Conservation (phyloP, 2,113 vertebrate genomes). For the Montifringilla adamsi region DNA sequence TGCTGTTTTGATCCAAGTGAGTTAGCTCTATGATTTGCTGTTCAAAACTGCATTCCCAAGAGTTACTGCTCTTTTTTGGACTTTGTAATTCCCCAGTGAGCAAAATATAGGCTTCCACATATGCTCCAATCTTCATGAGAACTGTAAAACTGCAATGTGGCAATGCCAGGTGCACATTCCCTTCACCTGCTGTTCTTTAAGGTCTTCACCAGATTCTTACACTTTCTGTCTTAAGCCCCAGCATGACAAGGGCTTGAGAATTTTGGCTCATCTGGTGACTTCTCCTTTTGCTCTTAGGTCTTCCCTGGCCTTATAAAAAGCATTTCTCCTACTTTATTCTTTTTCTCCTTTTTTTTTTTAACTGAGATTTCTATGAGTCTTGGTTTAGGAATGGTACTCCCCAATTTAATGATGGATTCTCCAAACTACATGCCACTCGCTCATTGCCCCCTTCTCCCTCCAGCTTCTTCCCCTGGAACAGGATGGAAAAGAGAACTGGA, state of each 20-base stretch:
- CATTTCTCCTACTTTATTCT: not conserved
- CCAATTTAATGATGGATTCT: not conserved
- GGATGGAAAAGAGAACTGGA: not conserved
- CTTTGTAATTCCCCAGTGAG: not conserved
- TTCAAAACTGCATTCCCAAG: not conserved
- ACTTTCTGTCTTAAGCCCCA: not conserved
- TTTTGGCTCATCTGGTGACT: not conserved
- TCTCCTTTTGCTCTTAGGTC: not conserved
- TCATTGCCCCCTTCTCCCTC: not conserved
- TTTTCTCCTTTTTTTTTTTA: not conserved
- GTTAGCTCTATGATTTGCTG: not conserved
- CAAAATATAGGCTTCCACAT: not conserved
- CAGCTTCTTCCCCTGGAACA: not conserved
- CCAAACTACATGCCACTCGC: not conserved
- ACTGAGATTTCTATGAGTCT: not conserved
- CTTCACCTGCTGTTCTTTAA: not conserved
- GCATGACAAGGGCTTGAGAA: not conserved
- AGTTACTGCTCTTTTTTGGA: not conserved
- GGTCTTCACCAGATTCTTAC: not conserved
- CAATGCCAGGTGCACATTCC: not conserved
- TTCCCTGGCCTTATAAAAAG: not conserved
- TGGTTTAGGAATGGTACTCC: not conserved
- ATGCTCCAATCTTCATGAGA: not conserved
- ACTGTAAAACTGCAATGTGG: not conserved
- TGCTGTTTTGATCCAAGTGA: not conserved